Percentiles rank a stretch among this genome's conserved stretches.
These are phyloP conservation scores for Ariolimax columbianus DNA, from an alignment of 2,888 invertebrate genomes.

Conservation along the genomic window DNA sequence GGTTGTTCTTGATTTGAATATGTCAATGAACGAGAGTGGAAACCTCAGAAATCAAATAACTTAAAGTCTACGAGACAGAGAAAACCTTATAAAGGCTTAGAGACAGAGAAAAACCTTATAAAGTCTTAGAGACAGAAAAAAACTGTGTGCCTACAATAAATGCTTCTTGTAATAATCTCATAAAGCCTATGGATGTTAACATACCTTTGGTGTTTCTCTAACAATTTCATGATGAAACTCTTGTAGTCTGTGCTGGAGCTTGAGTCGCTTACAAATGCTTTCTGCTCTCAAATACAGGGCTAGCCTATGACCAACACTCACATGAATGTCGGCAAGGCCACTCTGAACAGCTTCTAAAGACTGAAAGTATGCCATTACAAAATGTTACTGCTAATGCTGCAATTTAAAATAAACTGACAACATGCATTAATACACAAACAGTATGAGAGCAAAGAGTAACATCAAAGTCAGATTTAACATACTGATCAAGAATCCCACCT, in stretches of 20 bases:
- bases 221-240: conserved; percentile 67
- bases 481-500: no score
- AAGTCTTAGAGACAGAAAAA: no score
- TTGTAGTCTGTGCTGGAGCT: conserved; percentile 65
- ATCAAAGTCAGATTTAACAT: no score
- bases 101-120: no score
- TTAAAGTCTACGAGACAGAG: no score
- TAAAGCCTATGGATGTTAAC: not conserved
- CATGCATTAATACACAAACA: no score
- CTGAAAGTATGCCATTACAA: conserved; percentile 5
- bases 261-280: conserved; percentile 74
- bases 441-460: no score
- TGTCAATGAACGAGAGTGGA: no score
- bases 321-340: conserved; percentile 76
- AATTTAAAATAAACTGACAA: not conserved
- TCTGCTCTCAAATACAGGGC: conserved; percentile 78
- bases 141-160: no score
- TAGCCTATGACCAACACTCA: conserved; percentile 78
- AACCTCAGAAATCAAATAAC: no score
- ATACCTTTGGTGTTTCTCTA: conserved; percentile 75
- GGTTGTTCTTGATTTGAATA: no score
- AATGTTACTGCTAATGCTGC: not conserved
- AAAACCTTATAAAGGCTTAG: no score
- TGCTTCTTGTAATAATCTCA: not conserved
- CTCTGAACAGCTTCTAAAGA: conserved; percentile 70